Percentiles rank a stretch among this genome's conserved stretches.
Conservation (phyloP, 2,888 invertebrate species). For the Amblyjoppa fuscipennis region DNA sequence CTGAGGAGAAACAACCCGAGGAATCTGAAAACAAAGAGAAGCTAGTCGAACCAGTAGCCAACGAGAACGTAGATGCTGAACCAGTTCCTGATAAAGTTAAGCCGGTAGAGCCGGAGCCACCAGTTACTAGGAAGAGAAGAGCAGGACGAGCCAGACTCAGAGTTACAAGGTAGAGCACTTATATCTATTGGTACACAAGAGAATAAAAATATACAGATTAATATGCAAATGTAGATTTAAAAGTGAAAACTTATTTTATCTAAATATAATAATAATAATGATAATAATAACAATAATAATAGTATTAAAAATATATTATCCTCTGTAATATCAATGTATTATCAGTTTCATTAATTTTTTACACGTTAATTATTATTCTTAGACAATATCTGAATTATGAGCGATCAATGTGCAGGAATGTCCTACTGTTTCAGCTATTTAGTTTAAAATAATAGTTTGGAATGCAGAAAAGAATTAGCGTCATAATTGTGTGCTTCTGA, state of each 20-base stretch:
- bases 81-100: not conserved
- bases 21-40: constrained; percentile 40
- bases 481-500: not conserved
- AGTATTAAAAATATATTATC: no score
- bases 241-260: no score
- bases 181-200: not conserved
- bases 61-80: constrained; percentile 53
- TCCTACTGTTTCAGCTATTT: not conserved
- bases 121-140: constrained; percentile 78
- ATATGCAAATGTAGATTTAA: no score
- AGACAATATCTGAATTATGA: not conserved
- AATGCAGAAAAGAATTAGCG: not conserved
- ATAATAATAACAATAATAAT: no score
- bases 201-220: not conserved
- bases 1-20: constrained; percentile 11
- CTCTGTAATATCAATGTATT: not conserved
- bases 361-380: not conserved
- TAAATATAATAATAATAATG: no score
- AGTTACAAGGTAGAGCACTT: constrained; percentile 75
- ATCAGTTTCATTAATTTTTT: not conserved
- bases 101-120: constrained; percentile 66
- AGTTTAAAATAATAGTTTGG: not conserved
- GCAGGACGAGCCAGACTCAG: constrained; percentile 76
- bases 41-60: not conserved
- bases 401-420: not conserved